These are phyloP conservation scores for Dicycla oo DNA, from an alignment of 2,888 invertebrate genomes.

Conservation along the genomic window DNA sequence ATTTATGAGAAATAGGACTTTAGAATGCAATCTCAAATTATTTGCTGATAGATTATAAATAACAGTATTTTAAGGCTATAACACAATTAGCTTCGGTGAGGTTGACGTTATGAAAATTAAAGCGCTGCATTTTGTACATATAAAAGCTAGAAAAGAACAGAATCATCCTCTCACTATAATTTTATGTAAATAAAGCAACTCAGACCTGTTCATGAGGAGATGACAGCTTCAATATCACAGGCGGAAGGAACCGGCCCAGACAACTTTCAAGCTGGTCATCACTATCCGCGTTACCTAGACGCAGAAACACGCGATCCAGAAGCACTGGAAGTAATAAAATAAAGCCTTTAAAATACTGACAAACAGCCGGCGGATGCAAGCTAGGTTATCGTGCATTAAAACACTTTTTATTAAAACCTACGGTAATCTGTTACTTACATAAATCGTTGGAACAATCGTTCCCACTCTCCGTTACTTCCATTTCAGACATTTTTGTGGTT, in stretches of 20 bases:
- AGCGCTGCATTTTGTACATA: background rate
- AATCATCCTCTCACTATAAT: background rate
- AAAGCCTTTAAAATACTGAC: conserved; percentile 41
- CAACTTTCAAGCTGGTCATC: conserved; percentile 97
- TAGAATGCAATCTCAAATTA: background rate
- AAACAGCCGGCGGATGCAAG: conserved; percentile 65
- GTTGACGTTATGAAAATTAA: background rate
- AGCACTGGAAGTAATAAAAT: conserved; percentile 91
- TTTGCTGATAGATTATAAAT: background rate
- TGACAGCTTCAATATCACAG: conserved; percentile 97
- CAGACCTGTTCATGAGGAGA: conserved; percentile 95
- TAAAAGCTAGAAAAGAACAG: background rate
- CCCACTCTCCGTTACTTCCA: conserved; percentile 84
- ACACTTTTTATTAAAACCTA: background rate
- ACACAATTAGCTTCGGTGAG: background rate
- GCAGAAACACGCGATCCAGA: conserved; percentile 96
- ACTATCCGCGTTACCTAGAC: conserved; percentile 96
- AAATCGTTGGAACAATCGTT: conserved; percentile 86
- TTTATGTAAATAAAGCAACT: conserved; percentile 42
- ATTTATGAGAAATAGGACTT: background rate
- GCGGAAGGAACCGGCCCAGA: conserved; percentile 95
- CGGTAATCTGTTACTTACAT: conserved; percentile 74
- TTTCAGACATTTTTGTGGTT: conserved; percentile 83
- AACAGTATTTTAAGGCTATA: background rate
- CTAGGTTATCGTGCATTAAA: conserved; percentile 51